These are phyloP conservation scores for Prunella himalayana DNA, from an alignment of 2,113 vertebrate species.

Conservation along the genomic window DNA sequence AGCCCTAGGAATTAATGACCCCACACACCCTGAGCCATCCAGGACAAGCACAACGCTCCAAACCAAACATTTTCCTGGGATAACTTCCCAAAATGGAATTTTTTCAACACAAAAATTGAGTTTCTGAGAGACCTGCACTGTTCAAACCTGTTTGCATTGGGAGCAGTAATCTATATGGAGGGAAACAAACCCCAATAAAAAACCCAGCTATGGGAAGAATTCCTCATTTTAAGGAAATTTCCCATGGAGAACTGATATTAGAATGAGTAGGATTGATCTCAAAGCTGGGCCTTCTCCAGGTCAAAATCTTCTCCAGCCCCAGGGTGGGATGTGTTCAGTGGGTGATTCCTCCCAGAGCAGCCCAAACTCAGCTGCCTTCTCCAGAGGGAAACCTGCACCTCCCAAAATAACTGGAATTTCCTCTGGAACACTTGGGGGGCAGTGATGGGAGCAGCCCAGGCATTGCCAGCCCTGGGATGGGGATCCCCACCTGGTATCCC, in stretches of 20 bases:
- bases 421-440: neutral
- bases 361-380: neutral
- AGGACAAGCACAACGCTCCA: neutral
- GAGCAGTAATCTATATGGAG: neutral
- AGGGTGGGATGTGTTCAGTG: fast-evolving
- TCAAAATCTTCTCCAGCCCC: neutral
- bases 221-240: neutral
- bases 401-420: neutral
- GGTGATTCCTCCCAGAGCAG: neutral
- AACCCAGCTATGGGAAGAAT: neutral
- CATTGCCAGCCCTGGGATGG: fast-evolving
- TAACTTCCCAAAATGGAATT: neutral
- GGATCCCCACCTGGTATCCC: neutral
- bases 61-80: fast-evolving
- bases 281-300: neutral
- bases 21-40: neutral
- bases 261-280: neutral
- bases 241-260: neutral
- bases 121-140: neutral
- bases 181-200: neutral
- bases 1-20: neutral
- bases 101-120: neutral
- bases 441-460: neutral
- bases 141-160: neutral
- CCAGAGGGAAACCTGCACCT: neutral